These are phyloP conservation scores for Agrochola litura DNA, from an alignment of 2,888 invertebrate species.

Conservation along the genomic window DNA sequence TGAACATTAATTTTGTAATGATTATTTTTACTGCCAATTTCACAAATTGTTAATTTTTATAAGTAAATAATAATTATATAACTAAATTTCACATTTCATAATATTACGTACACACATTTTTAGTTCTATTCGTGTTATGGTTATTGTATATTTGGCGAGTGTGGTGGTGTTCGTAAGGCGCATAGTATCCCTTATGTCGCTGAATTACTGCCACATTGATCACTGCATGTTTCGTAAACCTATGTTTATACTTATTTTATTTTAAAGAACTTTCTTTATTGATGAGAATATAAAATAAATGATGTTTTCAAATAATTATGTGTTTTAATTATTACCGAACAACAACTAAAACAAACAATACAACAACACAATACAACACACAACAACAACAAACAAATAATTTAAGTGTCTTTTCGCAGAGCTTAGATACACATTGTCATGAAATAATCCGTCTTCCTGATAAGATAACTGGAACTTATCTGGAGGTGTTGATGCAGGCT, in stretches of 20 bases:
- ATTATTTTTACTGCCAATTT: constrained; percentile 87
- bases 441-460: neutral
- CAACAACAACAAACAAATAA: too few species aligned
- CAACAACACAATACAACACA: too few species aligned
- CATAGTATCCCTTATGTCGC: constrained; percentile 26
- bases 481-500: too few species aligned
- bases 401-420: too few species aligned
- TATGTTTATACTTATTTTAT: constrained; percentile 88
- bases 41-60: constrained; percentile 86
- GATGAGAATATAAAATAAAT: constrained; percentile 89
- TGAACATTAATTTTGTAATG: constrained; percentile 76
- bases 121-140: constrained; percentile 83
- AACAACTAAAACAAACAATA: too few species aligned
- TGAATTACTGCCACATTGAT: constrained; percentile 73
- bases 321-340: constrained; percentile 13
- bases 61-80: constrained; percentile 72
- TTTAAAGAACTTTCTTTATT: constrained; percentile 90
- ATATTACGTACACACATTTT: constrained; percentile 86
- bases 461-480: neutral
- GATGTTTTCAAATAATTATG: constrained; percentile 88
- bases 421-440: neutral
- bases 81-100: constrained; percentile 82
- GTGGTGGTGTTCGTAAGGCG: constrained; percentile 48
- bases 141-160: constrained; percentile 80
- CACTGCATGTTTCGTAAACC: constrained; percentile 85